A percentile compares a stretch with the other conserved stretches of the same genome.
These are phyloP conservation scores for Hycleus cichorii DNA, from an alignment of 1,140 invertebrate genomes.

Conservation along the genomic window DNA sequence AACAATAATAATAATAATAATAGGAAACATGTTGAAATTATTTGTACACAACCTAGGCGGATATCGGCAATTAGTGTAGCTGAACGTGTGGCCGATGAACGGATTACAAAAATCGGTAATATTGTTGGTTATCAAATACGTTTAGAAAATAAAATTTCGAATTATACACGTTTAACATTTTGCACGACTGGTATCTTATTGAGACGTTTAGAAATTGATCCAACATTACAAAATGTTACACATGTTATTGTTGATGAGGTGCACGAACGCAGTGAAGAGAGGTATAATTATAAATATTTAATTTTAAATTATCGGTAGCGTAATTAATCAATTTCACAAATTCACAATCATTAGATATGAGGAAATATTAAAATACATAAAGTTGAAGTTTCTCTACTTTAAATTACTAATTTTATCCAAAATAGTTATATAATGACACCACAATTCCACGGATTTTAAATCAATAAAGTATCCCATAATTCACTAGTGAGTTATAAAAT, in stretches of 20 bases:
- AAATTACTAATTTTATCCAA: too few relatives aligned
- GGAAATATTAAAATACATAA: too few relatives aligned
- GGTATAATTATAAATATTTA: conserved; percentile 31
- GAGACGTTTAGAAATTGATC: conserved; percentile 68
- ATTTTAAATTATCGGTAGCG: too few relatives aligned
- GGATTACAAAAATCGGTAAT: conserved; percentile 71
- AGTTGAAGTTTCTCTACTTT: too few relatives aligned
- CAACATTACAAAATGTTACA: conserved; percentile 59
- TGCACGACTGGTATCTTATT: conserved; percentile 89
- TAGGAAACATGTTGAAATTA: conserved; percentile 62
- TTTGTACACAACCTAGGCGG: conserved; percentile 87
- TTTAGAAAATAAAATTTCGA: conserved; percentile 68
- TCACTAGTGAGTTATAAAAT: too few relatives aligned
- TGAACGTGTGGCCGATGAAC: conserved; percentile 81
- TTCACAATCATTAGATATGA: too few relatives aligned
- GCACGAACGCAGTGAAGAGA: conserved; percentile 83
- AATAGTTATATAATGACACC: too few relatives aligned
- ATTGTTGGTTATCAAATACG: conserved; percentile 81
- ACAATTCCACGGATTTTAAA: too few relatives aligned
- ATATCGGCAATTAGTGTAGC: conserved; percentile 90
- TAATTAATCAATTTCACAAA: too few relatives aligned
- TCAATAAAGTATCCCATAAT: too few relatives aligned
- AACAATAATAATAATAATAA: conserved; percentile 23
- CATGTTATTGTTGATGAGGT: conserved; percentile 87
- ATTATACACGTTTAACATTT: conserved; percentile 73